Evolutionary conservation across 2,797 vertebrate genomes (phyloP).

Genomic region (Anguilla megastoma): DNA sequence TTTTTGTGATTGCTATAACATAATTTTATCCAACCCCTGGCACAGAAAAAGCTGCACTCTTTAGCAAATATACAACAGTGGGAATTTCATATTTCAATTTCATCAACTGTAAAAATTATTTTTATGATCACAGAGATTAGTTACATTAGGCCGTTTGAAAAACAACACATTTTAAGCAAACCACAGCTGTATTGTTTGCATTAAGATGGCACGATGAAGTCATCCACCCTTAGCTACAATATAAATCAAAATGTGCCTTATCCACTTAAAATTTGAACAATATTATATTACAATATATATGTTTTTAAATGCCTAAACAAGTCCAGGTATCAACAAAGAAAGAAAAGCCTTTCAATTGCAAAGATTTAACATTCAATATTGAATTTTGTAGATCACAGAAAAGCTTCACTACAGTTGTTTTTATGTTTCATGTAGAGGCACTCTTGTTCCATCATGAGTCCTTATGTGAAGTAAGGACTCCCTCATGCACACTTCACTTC

Average conservation of each 20-base stretch:
- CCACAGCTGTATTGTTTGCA: no score
- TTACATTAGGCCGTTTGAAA: not conserved
- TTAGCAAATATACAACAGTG: no score
- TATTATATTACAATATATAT: not conserved
- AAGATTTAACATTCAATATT: not conserved
- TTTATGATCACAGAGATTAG: not conserved
- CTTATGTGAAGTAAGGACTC: conserved; percentile 5
- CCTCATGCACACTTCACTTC: not conserved
- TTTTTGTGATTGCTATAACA: no score
- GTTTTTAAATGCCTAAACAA: not conserved
- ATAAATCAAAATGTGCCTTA: not conserved
- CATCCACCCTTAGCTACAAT: not conserved
- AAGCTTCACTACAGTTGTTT: not conserved
- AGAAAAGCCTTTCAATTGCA: not conserved
- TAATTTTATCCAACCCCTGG: no score
- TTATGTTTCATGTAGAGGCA: conserved; percentile 10
- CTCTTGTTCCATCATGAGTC: not conserved
- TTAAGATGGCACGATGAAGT: not conserved
- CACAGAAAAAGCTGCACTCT: no score
- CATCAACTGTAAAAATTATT: not conserved
- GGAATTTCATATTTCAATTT: not conserved
- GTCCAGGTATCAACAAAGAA: not conserved
- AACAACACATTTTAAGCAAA: not conserved
- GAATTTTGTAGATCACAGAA: not conserved
- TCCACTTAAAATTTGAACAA: not conserved